phyloP scores from a whole-genome alignment of 2,113 vertebrate species.

The Barbus barbus region DNA sequence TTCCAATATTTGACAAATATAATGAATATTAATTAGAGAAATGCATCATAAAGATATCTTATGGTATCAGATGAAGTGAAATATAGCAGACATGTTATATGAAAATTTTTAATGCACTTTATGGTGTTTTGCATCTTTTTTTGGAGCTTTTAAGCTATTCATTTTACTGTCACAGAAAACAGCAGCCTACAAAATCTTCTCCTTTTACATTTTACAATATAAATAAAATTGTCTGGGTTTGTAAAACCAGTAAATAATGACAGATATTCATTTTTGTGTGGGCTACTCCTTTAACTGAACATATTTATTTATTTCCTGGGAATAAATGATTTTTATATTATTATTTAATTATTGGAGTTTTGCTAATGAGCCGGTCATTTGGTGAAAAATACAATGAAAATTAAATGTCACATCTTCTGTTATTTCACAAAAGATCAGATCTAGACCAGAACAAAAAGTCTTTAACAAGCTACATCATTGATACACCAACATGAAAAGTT shows the following conservation, averaged over 20 bases:
- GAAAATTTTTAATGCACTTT: not conserved
- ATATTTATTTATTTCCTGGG: constrained; percentile 38
- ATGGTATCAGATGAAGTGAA: not conserved
- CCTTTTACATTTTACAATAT: not conserved
- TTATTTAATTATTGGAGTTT: constrained; percentile 55
- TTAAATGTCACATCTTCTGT: constrained; percentile 62
- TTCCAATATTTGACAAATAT: not conserved
- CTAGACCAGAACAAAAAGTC: constrained; percentile 16
- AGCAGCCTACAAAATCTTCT: not conserved
- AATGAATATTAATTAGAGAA: not conserved
- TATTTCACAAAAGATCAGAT: constrained; percentile 6
- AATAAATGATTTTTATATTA: constrained; percentile 52
- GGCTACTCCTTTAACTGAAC: not conserved
- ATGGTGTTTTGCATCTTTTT: not conserved
- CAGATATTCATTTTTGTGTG: not conserved
- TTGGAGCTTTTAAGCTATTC: not conserved
- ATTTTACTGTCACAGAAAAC: not conserved
- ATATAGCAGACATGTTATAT: not conserved
- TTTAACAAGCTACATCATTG: constrained; percentile 43
- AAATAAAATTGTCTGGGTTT: not conserved
- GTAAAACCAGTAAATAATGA: not conserved
- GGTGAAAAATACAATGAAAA: constrained; percentile 9
- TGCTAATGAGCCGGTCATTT: constrained; percentile 49
- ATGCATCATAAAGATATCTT: not conserved
- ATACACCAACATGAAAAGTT: constrained; percentile 31